Evolutionary conservation across 2,113 vertebrate genomes (phyloP).

Genomic region (Syngnathus typhle): DNA sequence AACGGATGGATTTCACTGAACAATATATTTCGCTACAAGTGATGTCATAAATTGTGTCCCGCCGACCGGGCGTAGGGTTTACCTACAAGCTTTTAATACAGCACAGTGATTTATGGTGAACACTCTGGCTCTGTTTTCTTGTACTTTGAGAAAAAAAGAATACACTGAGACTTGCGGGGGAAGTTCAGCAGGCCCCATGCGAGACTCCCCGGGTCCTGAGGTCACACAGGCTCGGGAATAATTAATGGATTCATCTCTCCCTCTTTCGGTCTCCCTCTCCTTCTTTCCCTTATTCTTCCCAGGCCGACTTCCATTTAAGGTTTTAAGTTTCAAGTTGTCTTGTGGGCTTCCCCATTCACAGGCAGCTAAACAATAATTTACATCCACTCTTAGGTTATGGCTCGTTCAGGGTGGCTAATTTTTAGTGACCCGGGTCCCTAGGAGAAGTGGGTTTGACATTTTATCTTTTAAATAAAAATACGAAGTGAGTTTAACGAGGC

Average conservation of each 20-base stretch:
- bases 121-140: constrained; percentile 30
- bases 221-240: constrained; percentile 30
- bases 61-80: constrained; percentile 47
- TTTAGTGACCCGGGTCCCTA: not conserved
- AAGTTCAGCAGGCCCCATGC: constrained; percentile 14
- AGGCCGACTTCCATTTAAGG: not conserved
- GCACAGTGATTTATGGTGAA: constrained; percentile 49
- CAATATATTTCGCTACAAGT: constrained; percentile 54
- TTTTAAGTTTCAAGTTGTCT: not conserved
- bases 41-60: constrained; percentile 53
- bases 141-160: constrained; percentile 23
- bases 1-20: constrained; percentile 56
- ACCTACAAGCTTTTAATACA: constrained; percentile 53
- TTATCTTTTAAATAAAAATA: not conserved
- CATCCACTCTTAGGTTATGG: not conserved
- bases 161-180: constrained; percentile 7
- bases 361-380: not conserved
- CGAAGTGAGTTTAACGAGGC: not conserved
- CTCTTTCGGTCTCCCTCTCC: not conserved
- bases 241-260: constrained; percentile 15
- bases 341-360: not conserved
- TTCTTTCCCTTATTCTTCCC: not conserved
- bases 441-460: not conserved
- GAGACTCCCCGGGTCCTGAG: constrained; percentile 22
- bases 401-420: constrained; percentile 6